Percentiles rank a stretch among this genome's conserved stretches.
Evolutionary conservation across 2,888 invertebrate species (phyloP).

Genomic region (Anoplius nigerrimus): DNA sequence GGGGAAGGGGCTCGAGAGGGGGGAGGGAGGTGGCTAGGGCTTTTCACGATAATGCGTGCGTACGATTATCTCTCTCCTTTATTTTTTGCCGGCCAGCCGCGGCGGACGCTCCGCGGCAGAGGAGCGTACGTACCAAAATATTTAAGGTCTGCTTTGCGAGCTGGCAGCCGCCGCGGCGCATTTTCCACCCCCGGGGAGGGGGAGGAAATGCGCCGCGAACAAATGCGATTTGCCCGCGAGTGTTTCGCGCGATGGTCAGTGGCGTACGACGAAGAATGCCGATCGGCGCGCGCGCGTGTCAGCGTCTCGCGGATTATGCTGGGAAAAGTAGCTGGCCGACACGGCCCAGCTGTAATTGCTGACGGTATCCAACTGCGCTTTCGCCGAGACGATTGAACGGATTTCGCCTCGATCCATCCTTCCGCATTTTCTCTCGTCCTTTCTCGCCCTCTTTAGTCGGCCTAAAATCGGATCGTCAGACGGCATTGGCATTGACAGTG

Average conservation of each 20-base stretch:
- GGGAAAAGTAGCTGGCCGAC: too few species aligned
- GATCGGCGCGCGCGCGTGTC: too few species aligned
- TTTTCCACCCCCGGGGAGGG: conserved; percentile 19
- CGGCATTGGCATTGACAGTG: too few species aligned
- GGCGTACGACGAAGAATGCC: background rate
- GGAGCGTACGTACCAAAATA: conserved; percentile 51
- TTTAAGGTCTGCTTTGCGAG: conserved; percentile 48
- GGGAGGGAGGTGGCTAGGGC: conserved; percentile 35
- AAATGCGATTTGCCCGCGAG: conserved; percentile 18
- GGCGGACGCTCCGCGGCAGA: conserved; percentile 29
- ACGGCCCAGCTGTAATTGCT: too few species aligned
- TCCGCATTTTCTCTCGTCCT: background rate
- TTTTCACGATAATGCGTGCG: conserved; percentile 49
- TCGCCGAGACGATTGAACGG: too few species aligned
- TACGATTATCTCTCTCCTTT: conserved; percentile 39
- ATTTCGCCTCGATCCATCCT: background rate
- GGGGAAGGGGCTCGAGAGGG: conserved; percentile 13
- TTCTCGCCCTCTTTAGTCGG: too few species aligned
- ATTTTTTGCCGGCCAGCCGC: conserved; percentile 10
- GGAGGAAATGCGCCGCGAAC: conserved; percentile 30
- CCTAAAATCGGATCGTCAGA: too few species aligned
- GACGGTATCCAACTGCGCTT: too few species aligned
- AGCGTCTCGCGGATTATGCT: too few species aligned
- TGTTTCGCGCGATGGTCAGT: too few species aligned
- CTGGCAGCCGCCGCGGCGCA: conserved; percentile 6